Evolutionary conservation across 2,797 vertebrate species (phyloP), one percentile per base, ranked within the genome.

Genomic region (Megalops cyprinoides): DNA sequence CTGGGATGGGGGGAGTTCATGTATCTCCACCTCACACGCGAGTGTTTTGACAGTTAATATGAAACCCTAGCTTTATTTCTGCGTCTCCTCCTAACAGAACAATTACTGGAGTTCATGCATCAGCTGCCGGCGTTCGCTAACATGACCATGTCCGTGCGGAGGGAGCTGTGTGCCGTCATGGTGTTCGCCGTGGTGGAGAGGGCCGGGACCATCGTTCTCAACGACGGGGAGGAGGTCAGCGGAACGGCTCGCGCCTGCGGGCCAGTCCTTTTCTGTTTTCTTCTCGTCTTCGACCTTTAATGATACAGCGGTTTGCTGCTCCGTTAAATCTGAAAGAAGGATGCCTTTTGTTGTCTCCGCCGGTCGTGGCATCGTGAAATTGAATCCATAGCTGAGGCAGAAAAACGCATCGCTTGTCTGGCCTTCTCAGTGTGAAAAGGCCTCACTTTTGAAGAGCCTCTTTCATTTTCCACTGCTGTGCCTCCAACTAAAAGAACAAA

Each of bases 61-160:
- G 2, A 20, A 20, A 15, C 55, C 18, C 18, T 18, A 10, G 14
- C 7, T 23, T 53, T 53, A 18, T 55, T 1, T 60, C 56, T 25
- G n/a, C 31, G n/a, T 31, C 25, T 60, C n/a, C 14, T 4, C 62
- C 78, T 81, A 90, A 81, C 94, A 99, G 98, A 99, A 91, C 98
- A 99, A 97, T 95, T 99, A 82, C 93, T 99, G 93, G 98, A 99
- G 93, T 99, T 99, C 92, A 99, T 99, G 98, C 98, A 99, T 92
- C 98, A 99, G 80, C 94, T 99, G 90, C 98, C 98, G 58, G 98
- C 98, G 56, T 99, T 99, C 84, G 98, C 98, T 87, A 99, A 99
- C 91, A 99, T 99, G 98, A 99, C 98, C 34, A 99, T 99, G 98
- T 99, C 98, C 0, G 98, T 99, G 88, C 94, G 98, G 89, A 94